Conservation (phyloP, 2,113 vertebrate genomes). For the Nannobrachium achirus region DNA sequence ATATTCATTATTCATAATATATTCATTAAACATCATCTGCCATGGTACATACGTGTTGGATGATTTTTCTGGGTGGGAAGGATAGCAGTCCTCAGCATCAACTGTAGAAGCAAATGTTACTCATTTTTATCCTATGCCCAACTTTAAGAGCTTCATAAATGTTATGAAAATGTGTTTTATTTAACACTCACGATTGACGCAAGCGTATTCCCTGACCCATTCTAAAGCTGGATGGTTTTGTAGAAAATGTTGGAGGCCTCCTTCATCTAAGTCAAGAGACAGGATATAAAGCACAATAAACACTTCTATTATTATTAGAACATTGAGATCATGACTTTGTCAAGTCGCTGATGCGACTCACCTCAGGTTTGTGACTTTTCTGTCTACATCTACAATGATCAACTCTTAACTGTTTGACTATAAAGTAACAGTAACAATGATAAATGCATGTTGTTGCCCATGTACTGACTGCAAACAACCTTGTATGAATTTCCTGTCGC, state of each 20-base stretch:
- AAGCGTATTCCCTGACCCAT: slow-evolving; percentile 40
- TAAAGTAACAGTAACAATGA: too few relatives aligned
- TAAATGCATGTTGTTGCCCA: not conserved
- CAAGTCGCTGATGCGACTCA: too few relatives aligned
- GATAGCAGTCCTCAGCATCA: not conserved
- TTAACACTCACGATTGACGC: slow-evolving; percentile 63
- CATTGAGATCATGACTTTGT: too few relatives aligned
- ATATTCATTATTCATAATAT: not conserved
- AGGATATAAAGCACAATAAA: not conserved
- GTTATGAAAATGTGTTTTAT: too few relatives aligned
- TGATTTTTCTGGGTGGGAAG: slow-evolving; percentile 14
- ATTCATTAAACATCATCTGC: not conserved
- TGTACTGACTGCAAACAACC: slow-evolving; percentile 38
- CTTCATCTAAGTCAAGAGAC: slow-evolving; percentile 55
- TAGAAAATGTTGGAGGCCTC: slow-evolving; percentile 68
- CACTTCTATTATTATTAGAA: too few relatives aligned
- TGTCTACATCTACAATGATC: too few relatives aligned
- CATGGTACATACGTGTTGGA: slow-evolving; percentile 36
- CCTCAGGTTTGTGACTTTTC: too few relatives aligned
- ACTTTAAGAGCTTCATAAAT: too few relatives aligned
- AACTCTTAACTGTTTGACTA: too few relatives aligned
- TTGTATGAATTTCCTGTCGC: slow-evolving; percentile 63
- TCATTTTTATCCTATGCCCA: too few relatives aligned
- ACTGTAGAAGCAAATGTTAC: slow-evolving; percentile 13
- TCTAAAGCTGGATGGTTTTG: slow-evolving; percentile 67